Percentiles rank a stretch among this genome's conserved stretches.
Conservation (phyloP, 2,797 vertebrate genomes). For the Chelmon rostratus region DNA sequence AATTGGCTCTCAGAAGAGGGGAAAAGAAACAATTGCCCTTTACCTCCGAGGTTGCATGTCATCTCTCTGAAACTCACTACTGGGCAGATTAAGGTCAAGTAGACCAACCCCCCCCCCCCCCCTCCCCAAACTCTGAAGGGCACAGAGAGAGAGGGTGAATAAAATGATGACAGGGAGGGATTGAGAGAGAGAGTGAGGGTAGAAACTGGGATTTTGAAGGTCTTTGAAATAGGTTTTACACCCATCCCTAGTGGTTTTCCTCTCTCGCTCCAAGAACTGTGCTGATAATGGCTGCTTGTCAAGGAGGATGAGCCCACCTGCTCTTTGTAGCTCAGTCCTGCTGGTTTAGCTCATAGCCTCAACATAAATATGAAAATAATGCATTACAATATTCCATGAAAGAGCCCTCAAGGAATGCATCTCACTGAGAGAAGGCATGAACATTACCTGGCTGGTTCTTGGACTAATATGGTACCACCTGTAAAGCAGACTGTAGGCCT, state of each 20-base stretch:
- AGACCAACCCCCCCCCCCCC: slow-evolving; percentile 71
- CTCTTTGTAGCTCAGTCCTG: slow-evolving; percentile 68
- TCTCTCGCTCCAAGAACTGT: slow-evolving; percentile 71
- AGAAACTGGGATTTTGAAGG: slow-evolving; percentile 82
- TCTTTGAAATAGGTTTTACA: slow-evolving; percentile 85
- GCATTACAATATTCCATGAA: slow-evolving; percentile 23
- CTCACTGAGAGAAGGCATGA: not conserved
- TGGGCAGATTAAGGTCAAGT: slow-evolving; percentile 89
- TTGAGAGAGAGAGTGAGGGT: slow-evolving; percentile 60
- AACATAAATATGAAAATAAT: slow-evolving; percentile 67
- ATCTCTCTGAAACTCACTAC: slow-evolving; percentile 85
- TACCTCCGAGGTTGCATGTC: slow-evolving; percentile 88
- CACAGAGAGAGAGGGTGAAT: slow-evolving; percentile 67
- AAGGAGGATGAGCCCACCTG: slow-evolving; percentile 79
- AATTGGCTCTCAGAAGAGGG: slow-evolving; percentile 84
- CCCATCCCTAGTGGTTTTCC: slow-evolving; percentile 80
- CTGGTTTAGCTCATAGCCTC: slow-evolving; percentile 64
- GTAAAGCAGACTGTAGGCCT: not conserved
- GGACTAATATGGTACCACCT: not conserved
- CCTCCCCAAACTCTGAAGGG: slow-evolving; percentile 63
- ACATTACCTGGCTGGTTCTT: not conserved
- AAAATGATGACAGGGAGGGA: slow-evolving; percentile 76
- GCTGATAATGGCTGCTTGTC: slow-evolving; percentile 84
- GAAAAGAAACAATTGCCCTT: slow-evolving; percentile 85
- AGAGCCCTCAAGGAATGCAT: slow-evolving; percentile 26